phyloP scores from a whole-genome alignment of 2,113 vertebrate species.

The Xerus inauris region DNA sequence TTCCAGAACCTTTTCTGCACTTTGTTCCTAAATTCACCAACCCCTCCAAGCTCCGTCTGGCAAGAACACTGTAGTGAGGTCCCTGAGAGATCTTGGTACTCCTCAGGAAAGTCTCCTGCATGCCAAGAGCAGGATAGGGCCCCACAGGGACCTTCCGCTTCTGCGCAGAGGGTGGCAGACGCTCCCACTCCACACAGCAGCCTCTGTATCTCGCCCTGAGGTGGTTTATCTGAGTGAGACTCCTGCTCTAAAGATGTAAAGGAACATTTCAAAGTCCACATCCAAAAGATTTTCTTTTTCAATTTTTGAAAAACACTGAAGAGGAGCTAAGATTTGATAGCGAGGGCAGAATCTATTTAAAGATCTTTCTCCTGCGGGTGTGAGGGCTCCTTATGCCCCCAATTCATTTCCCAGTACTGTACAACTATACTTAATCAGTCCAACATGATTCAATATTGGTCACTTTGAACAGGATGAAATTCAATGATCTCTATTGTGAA shows the following conservation, averaged over 20 bases:
- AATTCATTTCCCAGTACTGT: not conserved
- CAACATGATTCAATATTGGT: not conserved
- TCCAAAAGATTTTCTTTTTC: not conserved
- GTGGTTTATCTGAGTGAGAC: not conserved
- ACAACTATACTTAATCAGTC: not conserved
- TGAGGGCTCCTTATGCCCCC: not conserved
- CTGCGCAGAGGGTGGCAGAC: rapidly evolving
- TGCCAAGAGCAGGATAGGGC: no score
- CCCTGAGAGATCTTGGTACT: not conserved
- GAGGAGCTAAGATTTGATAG: not conserved
- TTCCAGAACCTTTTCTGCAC: not conserved
- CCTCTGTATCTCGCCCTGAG: not conserved
- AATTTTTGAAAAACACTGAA: not conserved
- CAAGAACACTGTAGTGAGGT: no score
- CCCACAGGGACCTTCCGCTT: not conserved
- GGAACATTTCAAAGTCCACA: not conserved
- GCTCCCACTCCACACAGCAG: not conserved
- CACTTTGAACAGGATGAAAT: not conserved
- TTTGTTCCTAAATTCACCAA: not conserved
- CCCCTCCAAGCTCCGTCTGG: not conserved
- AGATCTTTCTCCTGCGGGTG: not conserved
- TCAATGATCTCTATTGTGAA: not conserved
- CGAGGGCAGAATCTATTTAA: not conserved
- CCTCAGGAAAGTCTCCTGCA: not conserved
- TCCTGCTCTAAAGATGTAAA: not conserved